These are phyloP conservation scores for Lepidostoma basale DNA, from an alignment of 1,140 invertebrate species.

Conservation along the genomic window DNA sequence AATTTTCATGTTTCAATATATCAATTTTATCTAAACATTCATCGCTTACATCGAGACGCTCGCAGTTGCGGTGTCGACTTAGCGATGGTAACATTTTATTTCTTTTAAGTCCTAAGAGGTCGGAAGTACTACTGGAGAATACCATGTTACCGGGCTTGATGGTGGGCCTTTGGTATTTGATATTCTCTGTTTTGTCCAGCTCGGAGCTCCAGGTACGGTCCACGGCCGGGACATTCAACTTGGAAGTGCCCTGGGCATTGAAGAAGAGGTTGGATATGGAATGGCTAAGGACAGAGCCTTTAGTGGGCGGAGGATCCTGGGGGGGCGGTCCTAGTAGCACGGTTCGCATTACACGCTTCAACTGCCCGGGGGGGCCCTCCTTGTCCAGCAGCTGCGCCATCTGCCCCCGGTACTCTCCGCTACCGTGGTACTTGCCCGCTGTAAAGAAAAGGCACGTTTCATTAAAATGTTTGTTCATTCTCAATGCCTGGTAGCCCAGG, in stretches of 20 bases:
- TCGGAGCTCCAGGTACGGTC: constrained; percentile 29
- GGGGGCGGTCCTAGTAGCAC: constrained; percentile 32
- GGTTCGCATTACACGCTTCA: constrained; percentile 10
- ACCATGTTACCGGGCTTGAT: constrained; percentile 37
- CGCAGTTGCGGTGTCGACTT: constrained; percentile 33
- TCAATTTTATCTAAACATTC: constrained; percentile 33
- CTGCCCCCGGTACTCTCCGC: constrained; percentile 14
- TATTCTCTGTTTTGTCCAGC: constrained; percentile 19
- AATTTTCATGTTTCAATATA: constrained; percentile 33
- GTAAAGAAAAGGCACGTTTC: not conserved
- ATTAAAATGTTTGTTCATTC: no score
- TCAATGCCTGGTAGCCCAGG: no score
- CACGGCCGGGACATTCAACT: constrained; percentile 5
- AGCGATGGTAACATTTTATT: constrained; percentile 47
- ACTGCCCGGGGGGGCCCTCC: not conserved
- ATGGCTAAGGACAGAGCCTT: constrained; percentile 25
- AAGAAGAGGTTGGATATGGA: constrained; percentile 32
- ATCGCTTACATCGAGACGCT: constrained; percentile 32
- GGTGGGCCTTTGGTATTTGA: constrained; percentile 14
- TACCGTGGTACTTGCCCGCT: constrained; percentile 4
- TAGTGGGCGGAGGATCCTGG: constrained; percentile 23
- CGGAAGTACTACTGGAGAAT: constrained; percentile 52
- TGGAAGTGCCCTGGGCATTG: not conserved
- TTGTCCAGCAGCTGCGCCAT: constrained; percentile 18
- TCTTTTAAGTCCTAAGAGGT: constrained; percentile 50